Evolutionary conservation across 2,888 invertebrate genomes (phyloP).

Genomic region (Timema cristinae): DNA sequence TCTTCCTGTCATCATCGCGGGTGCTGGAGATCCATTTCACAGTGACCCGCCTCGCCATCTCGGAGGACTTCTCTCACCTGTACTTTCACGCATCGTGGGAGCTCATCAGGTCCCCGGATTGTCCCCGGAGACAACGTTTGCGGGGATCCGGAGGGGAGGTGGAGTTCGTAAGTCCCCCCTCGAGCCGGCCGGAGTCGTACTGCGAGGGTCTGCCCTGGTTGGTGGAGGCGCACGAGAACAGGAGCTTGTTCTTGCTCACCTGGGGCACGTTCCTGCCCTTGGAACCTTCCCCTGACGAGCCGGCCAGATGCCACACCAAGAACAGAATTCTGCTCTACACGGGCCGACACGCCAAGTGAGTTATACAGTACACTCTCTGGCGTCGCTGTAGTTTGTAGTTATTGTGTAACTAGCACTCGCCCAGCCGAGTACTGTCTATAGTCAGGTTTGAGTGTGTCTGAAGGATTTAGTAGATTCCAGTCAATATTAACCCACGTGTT

Average conservation of each 20-base stretch:
- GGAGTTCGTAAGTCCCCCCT: conserved; percentile 59
- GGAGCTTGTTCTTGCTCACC: conserved; percentile 74
- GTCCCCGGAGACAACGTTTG: conserved; percentile 60
- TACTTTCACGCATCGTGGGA: conserved; percentile 73
- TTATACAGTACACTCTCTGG: neutral
- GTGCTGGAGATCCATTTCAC: conserved; percentile 73
- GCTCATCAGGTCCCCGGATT: conserved; percentile 59
- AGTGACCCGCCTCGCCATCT: conserved; percentile 67
- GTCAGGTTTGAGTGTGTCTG: too few relatives aligned
- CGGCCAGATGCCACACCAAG: conserved; percentile 66
- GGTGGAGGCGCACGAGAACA: conserved; percentile 72
- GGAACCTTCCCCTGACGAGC: conserved; percentile 53
- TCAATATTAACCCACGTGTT: too few relatives aligned
- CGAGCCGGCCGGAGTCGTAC: conserved; percentile 57
- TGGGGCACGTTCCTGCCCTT: conserved; percentile 74
- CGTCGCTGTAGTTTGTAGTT: neutral
- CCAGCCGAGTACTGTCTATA: too few relatives aligned
- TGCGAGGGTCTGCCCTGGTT: conserved; percentile 77
- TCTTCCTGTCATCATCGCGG: conserved; percentile 61
- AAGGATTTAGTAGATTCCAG: too few relatives aligned
- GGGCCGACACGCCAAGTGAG: conserved; percentile 54
- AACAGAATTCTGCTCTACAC: conserved; percentile 80
- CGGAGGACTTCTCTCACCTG: conserved; percentile 77
- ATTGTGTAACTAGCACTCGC: neutral
- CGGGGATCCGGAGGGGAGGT: conserved; percentile 47